Evolutionary conservation across 2,888 invertebrate genomes (phyloP).

Genomic region (Amphipoea oculea): DNA sequence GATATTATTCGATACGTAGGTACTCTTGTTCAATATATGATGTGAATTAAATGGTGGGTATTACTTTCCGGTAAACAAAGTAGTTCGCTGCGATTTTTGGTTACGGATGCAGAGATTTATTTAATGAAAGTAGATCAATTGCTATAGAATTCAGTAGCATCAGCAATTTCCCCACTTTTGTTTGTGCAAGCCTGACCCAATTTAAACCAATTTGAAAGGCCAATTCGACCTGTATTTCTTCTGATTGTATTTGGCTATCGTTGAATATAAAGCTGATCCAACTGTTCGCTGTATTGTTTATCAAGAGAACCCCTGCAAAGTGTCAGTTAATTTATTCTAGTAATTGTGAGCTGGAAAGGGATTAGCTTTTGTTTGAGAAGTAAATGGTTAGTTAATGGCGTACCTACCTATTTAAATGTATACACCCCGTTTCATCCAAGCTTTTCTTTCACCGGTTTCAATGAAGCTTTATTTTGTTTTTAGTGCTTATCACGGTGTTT

Average conservation of each 20-base stretch:
- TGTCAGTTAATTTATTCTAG: constrained; percentile 66
- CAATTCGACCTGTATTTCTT: constrained; percentile 86
- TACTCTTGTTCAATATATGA: constrained; percentile 42
- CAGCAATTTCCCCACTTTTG: constrained; percentile 82
- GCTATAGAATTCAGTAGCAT: constrained; percentile 74
- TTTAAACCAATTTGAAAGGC: constrained; percentile 87
- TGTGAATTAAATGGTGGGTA: constrained; percentile 45
- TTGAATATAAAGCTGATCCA: constrained; percentile 82
- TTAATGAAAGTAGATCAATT: constrained; percentile 77
- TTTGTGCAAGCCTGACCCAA: constrained; percentile 87
- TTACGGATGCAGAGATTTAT: constrained; percentile 70
- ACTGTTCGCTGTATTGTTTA: constrained; percentile 75
- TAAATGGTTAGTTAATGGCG: constrained; percentile 46
- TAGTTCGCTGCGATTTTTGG: constrained; percentile 63
- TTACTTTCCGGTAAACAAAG: constrained; percentile 53
- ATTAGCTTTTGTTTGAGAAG: constrained; percentile 50
- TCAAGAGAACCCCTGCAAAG: constrained; percentile 59
- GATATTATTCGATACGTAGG: constrained; percentile 49
- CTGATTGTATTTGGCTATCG: constrained; percentile 84
- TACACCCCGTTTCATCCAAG: constrained; percentile 2
- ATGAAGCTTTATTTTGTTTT: constrained; percentile 7
- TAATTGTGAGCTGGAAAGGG: constrained; percentile 53
- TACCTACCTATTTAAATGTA: constrained; percentile 7
- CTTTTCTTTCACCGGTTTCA: neutral
- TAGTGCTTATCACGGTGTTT: constrained; percentile 10